Evolutionary conservation across 53 echinoderm and acorn worm species (phyloP).

Genomic region (Holothuria leucospilota): DNA sequence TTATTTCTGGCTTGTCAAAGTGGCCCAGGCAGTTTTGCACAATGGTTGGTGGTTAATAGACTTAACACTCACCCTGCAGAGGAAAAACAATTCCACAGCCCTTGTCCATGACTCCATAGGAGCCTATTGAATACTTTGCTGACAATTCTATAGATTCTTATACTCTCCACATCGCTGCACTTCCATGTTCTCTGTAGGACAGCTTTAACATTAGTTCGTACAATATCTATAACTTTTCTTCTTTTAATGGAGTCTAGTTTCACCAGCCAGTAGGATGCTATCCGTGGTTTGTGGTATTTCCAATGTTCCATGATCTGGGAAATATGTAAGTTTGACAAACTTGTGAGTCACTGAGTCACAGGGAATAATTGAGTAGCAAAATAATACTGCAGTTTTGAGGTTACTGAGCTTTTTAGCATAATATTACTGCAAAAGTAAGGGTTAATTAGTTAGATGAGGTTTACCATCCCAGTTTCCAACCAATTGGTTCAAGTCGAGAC

Average conservation of each 20-base stretch:
- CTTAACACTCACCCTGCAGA: conserved; percentile 75
- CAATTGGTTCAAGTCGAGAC: no score
- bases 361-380: no score
- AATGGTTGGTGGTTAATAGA: neutral
- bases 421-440: no score
- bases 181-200: conserved; percentile 87
- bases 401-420: no score
- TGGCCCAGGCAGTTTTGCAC: neutral
- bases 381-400: no score
- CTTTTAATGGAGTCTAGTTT: conserved; percentile 98
- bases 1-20: neutral
- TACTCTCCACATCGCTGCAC: conserved; percentile 72
- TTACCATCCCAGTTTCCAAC: no score
- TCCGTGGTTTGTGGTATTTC: conserved; percentile 99
- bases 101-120: conserved; percentile 97
- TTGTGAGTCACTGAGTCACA: no score
- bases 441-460: no score
- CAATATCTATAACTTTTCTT: conserved; percentile 95
- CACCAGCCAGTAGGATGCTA: conserved; percentile 99
- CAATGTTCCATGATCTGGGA: conserved; percentile 88
- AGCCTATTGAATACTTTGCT: conserved; percentile 89
- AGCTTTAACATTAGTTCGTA: conserved; percentile 89
- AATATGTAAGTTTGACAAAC: neutral
- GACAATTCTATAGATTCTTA: conserved; percentile 84
- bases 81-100: conserved; percentile 97